Conservation (phyloP, 2,797 vertebrate species). For the Nannoperca obscura region DNA sequence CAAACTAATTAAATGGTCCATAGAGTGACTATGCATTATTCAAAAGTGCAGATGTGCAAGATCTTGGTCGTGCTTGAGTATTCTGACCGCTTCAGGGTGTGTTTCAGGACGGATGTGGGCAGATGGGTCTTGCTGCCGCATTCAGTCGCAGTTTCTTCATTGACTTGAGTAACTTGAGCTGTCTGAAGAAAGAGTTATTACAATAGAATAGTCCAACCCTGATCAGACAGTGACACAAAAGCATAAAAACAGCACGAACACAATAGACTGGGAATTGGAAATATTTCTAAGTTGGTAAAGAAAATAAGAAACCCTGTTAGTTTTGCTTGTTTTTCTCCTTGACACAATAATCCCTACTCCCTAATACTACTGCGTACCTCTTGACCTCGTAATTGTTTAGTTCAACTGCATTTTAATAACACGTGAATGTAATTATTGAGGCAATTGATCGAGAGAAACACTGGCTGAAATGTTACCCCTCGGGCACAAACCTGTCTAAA, state of each 20-base stretch:
- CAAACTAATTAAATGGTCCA: too few species aligned
- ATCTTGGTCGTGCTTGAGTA: too few species aligned
- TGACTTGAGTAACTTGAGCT: constrained; percentile 9
- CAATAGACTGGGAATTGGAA: constrained; percentile 9
- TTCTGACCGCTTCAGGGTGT: too few species aligned
- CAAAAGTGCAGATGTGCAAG: too few species aligned
- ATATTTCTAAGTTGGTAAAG: background rate
- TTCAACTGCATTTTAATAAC: background rate
- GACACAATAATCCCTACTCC: background rate
- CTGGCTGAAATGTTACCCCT: background rate
- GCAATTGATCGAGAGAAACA: background rate
- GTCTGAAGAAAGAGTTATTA: constrained; percentile 9
- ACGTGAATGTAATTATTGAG: background rate
- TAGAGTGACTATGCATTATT: too few species aligned
- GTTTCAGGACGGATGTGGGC: constrained; percentile 28
- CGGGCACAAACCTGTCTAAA: background rate
- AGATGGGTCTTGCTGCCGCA: background rate
- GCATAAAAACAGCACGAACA: constrained; percentile 13
- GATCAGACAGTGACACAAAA: constrained; percentile 23
- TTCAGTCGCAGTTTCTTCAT: constrained; percentile 3
- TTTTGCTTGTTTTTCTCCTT: constrained; percentile 1
- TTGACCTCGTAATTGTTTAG: background rate
- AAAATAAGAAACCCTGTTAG: constrained; percentile 16
- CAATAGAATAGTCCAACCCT: background rate
- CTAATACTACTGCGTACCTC: background rate